These are phyloP conservation scores for Nomada flava DNA, from an alignment of 2,888 invertebrate genomes.

Conservation along the genomic window DNA sequence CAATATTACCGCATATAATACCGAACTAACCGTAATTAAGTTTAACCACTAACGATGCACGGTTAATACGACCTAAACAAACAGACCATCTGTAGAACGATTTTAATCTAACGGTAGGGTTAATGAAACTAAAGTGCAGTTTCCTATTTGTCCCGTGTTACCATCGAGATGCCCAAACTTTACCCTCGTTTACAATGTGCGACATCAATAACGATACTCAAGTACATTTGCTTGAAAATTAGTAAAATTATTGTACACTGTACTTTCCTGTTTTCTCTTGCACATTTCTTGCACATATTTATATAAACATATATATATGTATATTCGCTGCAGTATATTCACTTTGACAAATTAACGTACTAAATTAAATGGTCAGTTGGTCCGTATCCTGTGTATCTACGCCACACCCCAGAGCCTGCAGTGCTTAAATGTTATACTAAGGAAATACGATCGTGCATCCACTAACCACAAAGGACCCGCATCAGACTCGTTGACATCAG, in stretches of 20 bases:
- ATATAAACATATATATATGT: too few species aligned
- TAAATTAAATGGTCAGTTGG: slow-evolving; percentile 26
- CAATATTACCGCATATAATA: slow-evolving; percentile 42
- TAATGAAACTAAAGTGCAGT: slow-evolving; percentile 29
- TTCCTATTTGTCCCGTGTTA: slow-evolving; percentile 1
- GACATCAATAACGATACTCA: neutral
- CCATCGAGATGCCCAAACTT: neutral
- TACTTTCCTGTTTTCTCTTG: neutral
- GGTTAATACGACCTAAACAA: slow-evolving; percentile 40
- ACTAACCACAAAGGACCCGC: slow-evolving; percentile 71
- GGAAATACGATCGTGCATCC: slow-evolving; percentile 74
- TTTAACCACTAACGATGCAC: slow-evolving; percentile 26
- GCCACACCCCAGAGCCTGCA: neutral
- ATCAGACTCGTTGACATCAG: slow-evolving; percentile 68
- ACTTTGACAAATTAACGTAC: slow-evolving; percentile 12
- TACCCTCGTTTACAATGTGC: slow-evolving; percentile 3
- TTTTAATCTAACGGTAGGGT: neutral
- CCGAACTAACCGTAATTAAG: slow-evolving; percentile 48
- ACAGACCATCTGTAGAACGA: slow-evolving; percentile 5
- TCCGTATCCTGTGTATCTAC: neutral
- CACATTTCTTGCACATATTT: neutral
- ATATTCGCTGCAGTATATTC: neutral
- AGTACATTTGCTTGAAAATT: neutral
- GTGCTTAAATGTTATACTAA: slow-evolving; percentile 39
- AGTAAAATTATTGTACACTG: neutral